Base-by-base conservation (phyloP, 2,888 invertebrate genomes). In the Drosophila peninsularis region DNA sequence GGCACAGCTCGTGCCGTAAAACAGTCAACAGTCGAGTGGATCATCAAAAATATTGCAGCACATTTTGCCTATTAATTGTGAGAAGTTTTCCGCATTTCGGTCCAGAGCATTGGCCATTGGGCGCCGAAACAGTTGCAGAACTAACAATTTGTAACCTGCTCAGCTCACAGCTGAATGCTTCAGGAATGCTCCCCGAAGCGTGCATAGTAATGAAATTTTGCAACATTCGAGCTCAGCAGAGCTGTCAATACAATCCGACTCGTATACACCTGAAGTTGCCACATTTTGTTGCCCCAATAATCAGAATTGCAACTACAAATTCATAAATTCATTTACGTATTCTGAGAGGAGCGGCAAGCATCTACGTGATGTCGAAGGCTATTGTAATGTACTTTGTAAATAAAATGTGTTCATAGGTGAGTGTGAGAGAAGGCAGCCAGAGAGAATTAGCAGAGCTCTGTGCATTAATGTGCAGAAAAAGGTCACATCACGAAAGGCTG, bases 41-140 rank as follows among this genome's bases (percentile, higher is more conserved):
- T 82, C 79, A 89, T 84, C 89, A 84, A 81, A 83, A 87, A 81
- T 87, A 84, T 87, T 89, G 89, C 78, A 87, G 69, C 88, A 89
- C 83, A 89, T 81, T 84, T 89, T 78, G 73, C 79, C 82, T 84
- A 89, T 84, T 89, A 89, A 89, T 84, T 89, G 79, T 64, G 50
- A 42, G 19, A 62, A 64, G 42, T 53, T 71, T 63, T 19, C 30
- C 14, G n/a, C 44, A 52, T 14, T 44, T 24, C 24, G 19, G 34
- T 21, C 36, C 61, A 58, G 37, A 71, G 30, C 39, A 24, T 58
- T 65, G 30, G 41, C 39, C 47, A 24, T 21, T 24, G 36, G 41
- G 27, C 44, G n/a, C 71, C 49, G 50, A 53, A 21, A 63, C 67
- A 50, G 58, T 62, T 67, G 67, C 62, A 49, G 61, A 66, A 68